A percentile compares a stretch with the other conserved stretches of the same genome.
These are phyloP conservation scores for Oscheius sp. DNA, from an alignment of 2,888 invertebrate genomes.

Conservation along the genomic window DNA sequence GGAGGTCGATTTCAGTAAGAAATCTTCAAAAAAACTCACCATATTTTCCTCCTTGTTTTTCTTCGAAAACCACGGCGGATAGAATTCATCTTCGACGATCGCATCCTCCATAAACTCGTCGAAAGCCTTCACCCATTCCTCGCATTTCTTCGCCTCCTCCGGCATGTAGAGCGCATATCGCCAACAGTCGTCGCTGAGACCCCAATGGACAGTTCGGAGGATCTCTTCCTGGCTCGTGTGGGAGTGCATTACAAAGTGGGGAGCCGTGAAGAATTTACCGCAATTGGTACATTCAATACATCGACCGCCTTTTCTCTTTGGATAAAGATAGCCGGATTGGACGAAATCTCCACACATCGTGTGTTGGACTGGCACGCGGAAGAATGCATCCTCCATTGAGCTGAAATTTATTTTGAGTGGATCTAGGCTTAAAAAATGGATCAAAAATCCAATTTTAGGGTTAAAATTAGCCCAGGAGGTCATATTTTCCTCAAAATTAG, in stretches of 20 bases:
- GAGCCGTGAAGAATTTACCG: constrained; percentile 10
- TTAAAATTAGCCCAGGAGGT: not conserved
- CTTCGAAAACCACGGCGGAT: not conserved
- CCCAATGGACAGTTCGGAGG: constrained; percentile 23
- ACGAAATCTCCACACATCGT: not conserved
- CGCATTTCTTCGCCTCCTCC: not conserved
- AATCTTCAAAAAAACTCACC: no score
- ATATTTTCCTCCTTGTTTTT: no score
- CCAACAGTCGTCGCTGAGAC: constrained; percentile 6
- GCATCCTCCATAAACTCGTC: not conserved
- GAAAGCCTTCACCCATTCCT: not conserved
- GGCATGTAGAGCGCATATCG: not conserved
- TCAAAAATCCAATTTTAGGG: not conserved
- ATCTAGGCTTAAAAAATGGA: not conserved
- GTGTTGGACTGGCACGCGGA: not conserved
- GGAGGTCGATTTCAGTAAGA: no score
- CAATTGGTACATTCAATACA: constrained; percentile 27
- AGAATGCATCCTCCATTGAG: not conserved
- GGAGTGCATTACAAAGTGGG: constrained; percentile 17
- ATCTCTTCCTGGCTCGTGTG: constrained; percentile 5
- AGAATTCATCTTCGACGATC: not conserved
- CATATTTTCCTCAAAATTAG: not conserved
- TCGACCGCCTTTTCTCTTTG: constrained; percentile 22
- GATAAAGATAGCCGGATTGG: constrained; percentile 7
- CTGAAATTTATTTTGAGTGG: not conserved